Base-by-base conservation (phyloP, 2,113 vertebrate genomes). In the Morone chrysops region DNA sequence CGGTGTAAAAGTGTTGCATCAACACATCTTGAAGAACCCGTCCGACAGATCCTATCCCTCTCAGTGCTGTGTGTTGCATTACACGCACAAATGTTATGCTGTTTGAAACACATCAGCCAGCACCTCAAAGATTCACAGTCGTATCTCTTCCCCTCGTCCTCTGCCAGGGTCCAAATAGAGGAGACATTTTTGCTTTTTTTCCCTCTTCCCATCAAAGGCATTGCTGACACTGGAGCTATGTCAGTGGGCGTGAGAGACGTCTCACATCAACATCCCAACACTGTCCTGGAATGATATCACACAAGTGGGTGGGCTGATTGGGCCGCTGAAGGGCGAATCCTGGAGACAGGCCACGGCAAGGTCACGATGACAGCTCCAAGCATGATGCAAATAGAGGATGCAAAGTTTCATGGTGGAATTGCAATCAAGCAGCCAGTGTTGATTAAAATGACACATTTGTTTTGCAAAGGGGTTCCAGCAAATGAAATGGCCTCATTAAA, bases 401-500 rank as follows among this genome's bases (percentile, higher is more conserved):
- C n/a, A 9, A 80, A 43, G 36, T 76, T 80, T 75, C 18, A 45
- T 18, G 54, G 78, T 20, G 47, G 45, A 70, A 77, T 73, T 75
- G 63, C 73, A 89, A 82, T 83, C 81, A 87, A 25, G 6, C 80
- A 85, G 76, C 62, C 60, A 38, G 61, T 54, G 69, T 82, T 90
- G 91, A 94, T 92, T 90, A 85, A 81, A 89, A 66, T 12, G 9
- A 74, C 71, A 43, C 77, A 54, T 81, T 89, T 88, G 81, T 86
- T 90, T 79, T 88, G 84, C 63, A 82, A 48, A 6, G 63, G 59
- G 59, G 62, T 68, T 85, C 78, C 72, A 78, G 85, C 60, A 81
- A 90, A 87, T 87, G 70, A 82, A 92, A 92, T 92, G 67, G 86
- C 70, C 87, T 90, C 85, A 88, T 90, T 91, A 92, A 90, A 92